Conservation (phyloP, 2,888 invertebrate genomes). For the Drosophila mimetica region DNA sequence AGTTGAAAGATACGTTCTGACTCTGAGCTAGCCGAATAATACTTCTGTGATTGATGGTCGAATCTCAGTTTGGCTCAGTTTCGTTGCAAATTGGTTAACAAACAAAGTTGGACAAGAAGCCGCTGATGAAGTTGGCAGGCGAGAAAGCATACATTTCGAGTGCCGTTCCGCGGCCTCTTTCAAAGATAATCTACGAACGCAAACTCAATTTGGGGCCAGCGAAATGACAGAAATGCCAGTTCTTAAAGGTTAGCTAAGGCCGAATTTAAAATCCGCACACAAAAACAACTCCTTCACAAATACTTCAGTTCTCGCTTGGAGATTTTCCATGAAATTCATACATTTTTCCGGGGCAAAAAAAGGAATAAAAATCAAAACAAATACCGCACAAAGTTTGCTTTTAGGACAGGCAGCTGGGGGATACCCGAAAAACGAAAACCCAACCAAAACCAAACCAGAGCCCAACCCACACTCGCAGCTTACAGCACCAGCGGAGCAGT, state of each 20-base stretch:
- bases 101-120: conserved; percentile 36
- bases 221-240: conserved; percentile 43
- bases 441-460: conserved; percentile 21
- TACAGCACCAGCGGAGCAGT: conserved; percentile 26
- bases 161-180: conserved; percentile 31
- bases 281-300: conserved; percentile 20
- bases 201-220: conserved; percentile 16
- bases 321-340: conserved; percentile 27
- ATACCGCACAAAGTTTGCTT: conserved; percentile 45
- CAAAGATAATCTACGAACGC: conserved; percentile 28
- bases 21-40: conserved; percentile 28
- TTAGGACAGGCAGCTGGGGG: conserved; percentile 8
- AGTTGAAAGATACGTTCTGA: conserved; percentile 44
- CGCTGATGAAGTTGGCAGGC: conserved; percentile 41
- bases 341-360: conserved; percentile 16
- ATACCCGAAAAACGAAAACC: conserved; percentile 35
- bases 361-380: conserved; percentile 30
- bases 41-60: conserved; percentile 66
- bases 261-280: conserved; percentile 4
- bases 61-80: conserved; percentile 24
- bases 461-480: conserved; percentile 18
- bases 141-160: conserved; percentile 38
- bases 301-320: conserved; percentile 2
- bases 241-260: conserved; percentile 20
- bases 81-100: conserved; percentile 41